Percentiles rank a stretch among this genome's conserved stretches.
These are phyloP conservation scores for Zaprionus nigranus DNA, from an alignment of 1,140 invertebrate species.

Conservation along the genomic window DNA sequence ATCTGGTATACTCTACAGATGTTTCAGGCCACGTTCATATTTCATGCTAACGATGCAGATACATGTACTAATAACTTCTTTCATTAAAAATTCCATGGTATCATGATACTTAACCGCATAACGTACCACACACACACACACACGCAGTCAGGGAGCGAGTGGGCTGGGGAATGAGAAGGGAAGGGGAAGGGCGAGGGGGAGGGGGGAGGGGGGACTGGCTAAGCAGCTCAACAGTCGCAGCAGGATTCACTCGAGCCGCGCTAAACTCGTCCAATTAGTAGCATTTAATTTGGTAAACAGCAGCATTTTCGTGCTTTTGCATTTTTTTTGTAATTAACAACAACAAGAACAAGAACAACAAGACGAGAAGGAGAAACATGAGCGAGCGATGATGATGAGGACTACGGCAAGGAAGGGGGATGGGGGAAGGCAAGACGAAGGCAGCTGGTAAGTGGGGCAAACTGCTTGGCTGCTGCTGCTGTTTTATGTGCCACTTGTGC, in stretches of 20 bases:
- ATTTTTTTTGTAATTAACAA: slow-evolving; percentile 81
- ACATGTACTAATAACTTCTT: slow-evolving; percentile 77
- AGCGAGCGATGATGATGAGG: slow-evolving; percentile 20
- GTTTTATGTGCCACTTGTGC: slow-evolving; percentile 47
- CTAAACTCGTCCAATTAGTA: slow-evolving; percentile 82
- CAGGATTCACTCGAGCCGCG: slow-evolving; percentile 74
- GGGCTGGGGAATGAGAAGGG: rapidly evolving
- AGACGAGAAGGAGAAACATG: slow-evolving; percentile 15
- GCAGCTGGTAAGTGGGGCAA: slow-evolving; percentile 43
- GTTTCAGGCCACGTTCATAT: slow-evolving; percentile 63
- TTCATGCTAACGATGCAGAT: slow-evolving; percentile 80
- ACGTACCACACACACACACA: slow-evolving; percentile 19
- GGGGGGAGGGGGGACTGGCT: not conserved
- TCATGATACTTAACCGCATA: slow-evolving; percentile 55
- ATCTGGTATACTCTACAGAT: slow-evolving; percentile 21
- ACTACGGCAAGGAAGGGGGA: not conserved
- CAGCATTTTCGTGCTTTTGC: slow-evolving; percentile 81
- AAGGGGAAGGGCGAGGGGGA: too few species aligned
- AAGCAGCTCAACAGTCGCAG: slow-evolving; percentile 56
- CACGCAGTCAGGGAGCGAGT: not conserved
- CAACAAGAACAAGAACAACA: slow-evolving; percentile 56
- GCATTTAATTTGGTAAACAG: slow-evolving; percentile 83
- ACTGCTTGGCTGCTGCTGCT: slow-evolving; percentile 36
- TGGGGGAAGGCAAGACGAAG: slow-evolving; percentile 17
- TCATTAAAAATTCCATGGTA: slow-evolving; percentile 79